These are phyloP conservation scores for Colletes collaris DNA, from an alignment of 2,888 invertebrate genomes.

Conservation along the genomic window DNA sequence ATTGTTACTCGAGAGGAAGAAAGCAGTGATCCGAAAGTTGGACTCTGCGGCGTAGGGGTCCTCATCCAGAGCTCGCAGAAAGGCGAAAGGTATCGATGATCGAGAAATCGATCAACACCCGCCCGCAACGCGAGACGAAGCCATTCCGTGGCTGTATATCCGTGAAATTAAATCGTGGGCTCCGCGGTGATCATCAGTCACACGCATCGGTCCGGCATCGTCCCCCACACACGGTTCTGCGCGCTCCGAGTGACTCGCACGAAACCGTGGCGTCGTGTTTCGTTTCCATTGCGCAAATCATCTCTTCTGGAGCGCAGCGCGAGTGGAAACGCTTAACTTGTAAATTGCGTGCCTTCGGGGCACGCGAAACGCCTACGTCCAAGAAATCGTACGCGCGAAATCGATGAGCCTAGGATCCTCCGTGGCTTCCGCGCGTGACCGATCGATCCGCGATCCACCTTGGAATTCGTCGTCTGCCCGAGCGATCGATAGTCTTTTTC, in stretches of 20 bases:
- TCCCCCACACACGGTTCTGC: neutral
- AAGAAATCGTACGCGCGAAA: conserved; percentile 37
- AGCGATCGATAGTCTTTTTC: conserved; percentile 34
- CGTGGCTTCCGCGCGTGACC: conserved; percentile 16
- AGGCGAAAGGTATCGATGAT: conserved; percentile 47
- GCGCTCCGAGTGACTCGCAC: conserved; percentile 59
- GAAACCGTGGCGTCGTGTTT: conserved; percentile 62
- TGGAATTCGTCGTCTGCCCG: conserved; percentile 30
- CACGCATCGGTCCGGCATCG: conserved; percentile 45
- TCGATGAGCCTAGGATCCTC: conserved; percentile 42
- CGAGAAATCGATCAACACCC: conserved; percentile 56
- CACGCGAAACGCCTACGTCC: conserved; percentile 65
- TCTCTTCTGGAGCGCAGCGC: conserved; percentile 59
- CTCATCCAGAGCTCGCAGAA: conserved; percentile 19
- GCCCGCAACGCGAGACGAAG: conserved; percentile 51
- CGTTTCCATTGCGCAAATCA: conserved; percentile 77
- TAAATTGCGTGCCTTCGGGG: conserved; percentile 67
- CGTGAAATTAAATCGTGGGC: conserved; percentile 75
- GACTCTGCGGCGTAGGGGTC: neutral
- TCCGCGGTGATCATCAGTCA: conserved; percentile 71
- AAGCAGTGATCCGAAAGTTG: too few species aligned
- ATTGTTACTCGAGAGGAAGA: too few species aligned
- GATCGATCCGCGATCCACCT: conserved; percentile 38
- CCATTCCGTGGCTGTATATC: conserved; percentile 62
- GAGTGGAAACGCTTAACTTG: conserved; percentile 70